Evolutionary conservation across 92 coral and sea anemone species (phyloP).

Genomic region (Isaurus tuberculatus): DNA sequence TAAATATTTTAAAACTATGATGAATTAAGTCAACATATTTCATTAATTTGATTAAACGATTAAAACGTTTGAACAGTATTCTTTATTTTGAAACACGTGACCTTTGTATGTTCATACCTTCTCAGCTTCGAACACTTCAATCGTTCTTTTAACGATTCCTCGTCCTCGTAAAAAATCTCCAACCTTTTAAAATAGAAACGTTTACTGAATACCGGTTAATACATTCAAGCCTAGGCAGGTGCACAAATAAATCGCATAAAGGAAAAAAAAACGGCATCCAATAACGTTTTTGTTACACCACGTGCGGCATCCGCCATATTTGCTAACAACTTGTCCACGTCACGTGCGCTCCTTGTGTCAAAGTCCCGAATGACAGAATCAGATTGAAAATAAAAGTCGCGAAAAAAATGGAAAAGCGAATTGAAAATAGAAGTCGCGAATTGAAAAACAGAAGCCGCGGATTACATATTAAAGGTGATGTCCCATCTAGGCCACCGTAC

Average conservation of each 20-base stretch:
- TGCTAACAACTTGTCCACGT: background rate
- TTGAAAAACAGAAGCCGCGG: background rate
- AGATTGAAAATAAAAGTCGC: background rate
- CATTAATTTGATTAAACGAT: background rate
- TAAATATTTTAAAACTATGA: background rate
- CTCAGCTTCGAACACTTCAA: slow-evolving; percentile 33
- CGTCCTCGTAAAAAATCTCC: slow-evolving; percentile 25
- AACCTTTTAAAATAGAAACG: slow-evolving; percentile 16
- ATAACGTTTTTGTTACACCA: background rate
- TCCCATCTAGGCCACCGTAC: too few relatives aligned
- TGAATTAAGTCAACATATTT: too few relatives aligned
- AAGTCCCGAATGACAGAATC: slow-evolving; percentile 7
- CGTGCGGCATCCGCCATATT: background rate
- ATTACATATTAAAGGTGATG: too few relatives aligned
- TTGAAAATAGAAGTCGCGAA: slow-evolving; percentile 1
- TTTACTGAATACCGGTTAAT: background rate
- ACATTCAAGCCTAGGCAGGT: slow-evolving; percentile 5
- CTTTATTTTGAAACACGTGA: background rate
- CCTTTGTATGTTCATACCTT: background rate
- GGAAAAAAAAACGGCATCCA: background rate
- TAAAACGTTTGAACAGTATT: background rate
- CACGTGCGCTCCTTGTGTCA: slow-evolving; percentile 19
- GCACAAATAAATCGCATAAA: background rate
- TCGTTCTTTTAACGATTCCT: slow-evolving; percentile 3
- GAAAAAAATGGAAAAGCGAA: too few relatives aligned